Percentiles rank a stretch among this genome's conserved stretches.
These are phyloP conservation scores for Blastomussa wellsi DNA, from an alignment of 92 coral and sea anemone genomes.

Conservation along the genomic window DNA sequence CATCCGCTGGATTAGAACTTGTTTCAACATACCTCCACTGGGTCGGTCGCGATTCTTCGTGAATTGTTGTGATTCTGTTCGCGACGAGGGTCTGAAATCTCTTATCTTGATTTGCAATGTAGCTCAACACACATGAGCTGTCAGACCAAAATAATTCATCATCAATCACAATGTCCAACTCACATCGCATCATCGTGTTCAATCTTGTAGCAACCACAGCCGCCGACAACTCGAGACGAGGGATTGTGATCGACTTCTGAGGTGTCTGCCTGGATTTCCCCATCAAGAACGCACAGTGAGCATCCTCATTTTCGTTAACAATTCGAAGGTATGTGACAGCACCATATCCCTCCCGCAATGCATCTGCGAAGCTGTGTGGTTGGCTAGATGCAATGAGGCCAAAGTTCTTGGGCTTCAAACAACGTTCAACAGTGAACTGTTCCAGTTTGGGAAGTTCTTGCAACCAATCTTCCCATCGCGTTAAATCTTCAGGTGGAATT, in stretches of 20 bases:
- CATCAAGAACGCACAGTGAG: conserved; percentile 1
- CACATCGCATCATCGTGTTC: conserved; percentile 3
- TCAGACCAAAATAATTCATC: conserved; percentile 8
- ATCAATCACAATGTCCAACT: conserved; percentile 7
- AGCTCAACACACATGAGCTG: background rate
- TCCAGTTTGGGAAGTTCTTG: too few relatives aligned
- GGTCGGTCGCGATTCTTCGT: background rate
- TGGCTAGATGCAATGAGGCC: too few relatives aligned
- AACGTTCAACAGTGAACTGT: too few relatives aligned
- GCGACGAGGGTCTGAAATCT: conserved; percentile 22
- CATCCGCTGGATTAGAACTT: conserved; percentile 24
- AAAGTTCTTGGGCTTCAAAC: too few relatives aligned
- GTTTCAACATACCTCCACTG: conserved; percentile 24
- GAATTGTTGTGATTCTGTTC: conserved; percentile 7
- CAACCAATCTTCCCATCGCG: too few relatives aligned
- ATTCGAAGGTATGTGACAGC: too few relatives aligned
- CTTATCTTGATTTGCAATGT: background rate
- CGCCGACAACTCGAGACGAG: conserved; percentile 12
- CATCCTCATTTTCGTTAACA: background rate
- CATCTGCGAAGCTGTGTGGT: too few relatives aligned
- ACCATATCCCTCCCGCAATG: too few relatives aligned
- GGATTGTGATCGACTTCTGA: conserved; percentile 2
- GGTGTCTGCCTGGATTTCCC: conserved; percentile 20
- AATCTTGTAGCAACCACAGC: conserved; percentile 6
- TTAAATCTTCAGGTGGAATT: background rate